Base-by-base conservation (phyloP, 2,888 invertebrate genomes). In the Thecophora atra region DNA sequence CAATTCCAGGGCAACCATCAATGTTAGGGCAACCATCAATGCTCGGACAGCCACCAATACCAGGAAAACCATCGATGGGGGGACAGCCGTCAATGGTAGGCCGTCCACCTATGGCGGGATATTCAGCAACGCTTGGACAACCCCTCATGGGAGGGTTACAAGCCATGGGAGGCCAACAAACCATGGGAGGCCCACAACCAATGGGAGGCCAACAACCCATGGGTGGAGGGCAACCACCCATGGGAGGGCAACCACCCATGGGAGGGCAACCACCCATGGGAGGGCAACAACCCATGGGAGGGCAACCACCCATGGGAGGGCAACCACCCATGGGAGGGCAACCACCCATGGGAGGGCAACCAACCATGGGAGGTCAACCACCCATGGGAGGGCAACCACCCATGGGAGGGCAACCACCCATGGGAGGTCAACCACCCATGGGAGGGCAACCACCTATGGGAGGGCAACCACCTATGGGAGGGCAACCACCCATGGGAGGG, bases 401-500 rank as follows among this genome's bases (percentile, higher is more conserved):
- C 42, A 64, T 54, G 56, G 47, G 60, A 6, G 69, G 58, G 42
- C 69, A 72, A 17, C 72, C 71, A 51, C 68, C 70, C 7, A 66
- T 21, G 71, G 56, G 11, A 65, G 72, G 72, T 2, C 44, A 65
- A 30, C 77, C 72, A 62, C 73, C 70, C 1, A 71, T 72, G 72
- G 63, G 72, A 15, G 73, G 74, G 7, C 63, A 72, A 28, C 65
- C 68, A 58, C 74, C 72, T 11, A 70, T 73, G 42, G 74, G 70
- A 47, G 77, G 75, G 3, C 78, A 76, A n/a, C 72, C 47, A 37
- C 54, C 68, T 15, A 68, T 72, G 69, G 69, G 71, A 24, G 76
- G 74, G 17, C 85, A 85, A 81, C 73, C 70, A 24, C 74, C 84
- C 15, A 82, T 84, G 79, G 82, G 82, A 1, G 83, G 83, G 11